Conservation (phyloP, 2,888 invertebrate genomes). For the Drosophila anomalata region DNA sequence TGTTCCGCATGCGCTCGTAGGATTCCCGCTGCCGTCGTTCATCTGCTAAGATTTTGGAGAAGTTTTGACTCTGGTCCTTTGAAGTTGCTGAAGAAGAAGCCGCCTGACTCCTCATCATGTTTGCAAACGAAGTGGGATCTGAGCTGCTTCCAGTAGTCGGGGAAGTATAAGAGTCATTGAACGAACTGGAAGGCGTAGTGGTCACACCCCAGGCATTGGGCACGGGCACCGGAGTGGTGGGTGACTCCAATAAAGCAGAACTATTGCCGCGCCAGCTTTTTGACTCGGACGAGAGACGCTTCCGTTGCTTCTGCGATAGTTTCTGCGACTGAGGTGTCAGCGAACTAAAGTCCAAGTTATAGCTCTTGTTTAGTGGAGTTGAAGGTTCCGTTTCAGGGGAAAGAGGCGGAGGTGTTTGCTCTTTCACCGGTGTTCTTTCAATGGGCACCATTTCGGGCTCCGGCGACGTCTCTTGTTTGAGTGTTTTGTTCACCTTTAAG, state of each 20-base stretch:
- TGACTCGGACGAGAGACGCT: slow-evolving; percentile 84
- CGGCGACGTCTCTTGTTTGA: slow-evolving; percentile 84
- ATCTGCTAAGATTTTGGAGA: slow-evolving; percentile 88
- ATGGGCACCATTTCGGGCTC: slow-evolving; percentile 84
- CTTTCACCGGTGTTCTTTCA: slow-evolving; percentile 51
- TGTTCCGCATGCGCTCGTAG: slow-evolving; percentile 88
- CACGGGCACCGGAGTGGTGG: slow-evolving; percentile 59
- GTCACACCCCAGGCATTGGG: slow-evolving; percentile 80
- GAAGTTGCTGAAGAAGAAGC: slow-evolving; percentile 28
- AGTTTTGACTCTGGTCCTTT: slow-evolving; percentile 67
- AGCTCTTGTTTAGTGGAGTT: slow-evolving; percentile 59
- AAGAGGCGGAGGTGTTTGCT: slow-evolving; percentile 40
- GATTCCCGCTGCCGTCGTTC: slow-evolving; percentile 90
- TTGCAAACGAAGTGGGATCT: slow-evolving; percentile 81
- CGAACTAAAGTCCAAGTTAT: slow-evolving; percentile 78
- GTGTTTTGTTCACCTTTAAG: slow-evolving; percentile 82
- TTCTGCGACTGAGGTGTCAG: slow-evolving; percentile 82
- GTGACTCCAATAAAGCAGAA: slow-evolving; percentile 27
- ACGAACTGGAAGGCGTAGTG: slow-evolving; percentile 35
- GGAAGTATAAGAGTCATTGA: slow-evolving; percentile 41
- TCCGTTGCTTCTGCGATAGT: slow-evolving; percentile 86
- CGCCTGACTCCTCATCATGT: slow-evolving; percentile 73
- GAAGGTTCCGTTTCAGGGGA: slow-evolving; percentile 40
- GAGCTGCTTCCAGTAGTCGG: slow-evolving; percentile 67
- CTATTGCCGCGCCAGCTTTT: slow-evolving; percentile 64